Evolutionary conservation across 2,113 vertebrate genomes (phyloP).

Genomic region (Fregetta grallaria): DNA sequence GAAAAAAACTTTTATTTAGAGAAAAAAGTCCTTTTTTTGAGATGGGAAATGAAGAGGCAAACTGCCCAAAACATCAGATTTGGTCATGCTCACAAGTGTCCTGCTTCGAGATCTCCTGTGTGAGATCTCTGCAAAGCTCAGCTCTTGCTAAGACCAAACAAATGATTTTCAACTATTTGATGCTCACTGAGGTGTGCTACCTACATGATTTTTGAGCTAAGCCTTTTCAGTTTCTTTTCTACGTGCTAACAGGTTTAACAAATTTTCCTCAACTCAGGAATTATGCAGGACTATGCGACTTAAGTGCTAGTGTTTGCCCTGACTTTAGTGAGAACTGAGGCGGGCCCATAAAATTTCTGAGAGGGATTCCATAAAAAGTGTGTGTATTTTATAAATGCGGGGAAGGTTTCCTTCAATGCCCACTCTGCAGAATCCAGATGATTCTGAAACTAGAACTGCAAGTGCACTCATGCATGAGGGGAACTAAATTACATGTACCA

Average conservation of each 20-base stretch:
- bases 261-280: background rate
- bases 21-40: background rate
- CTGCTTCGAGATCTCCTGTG: background rate
- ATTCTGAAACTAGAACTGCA: background rate
- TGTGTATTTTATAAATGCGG: background rate
- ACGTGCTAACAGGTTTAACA: background rate
- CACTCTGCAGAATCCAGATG: background rate
- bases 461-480: background rate
- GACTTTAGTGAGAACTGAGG: background rate
- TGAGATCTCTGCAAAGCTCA: background rate
- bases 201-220: background rate
- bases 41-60: background rate
- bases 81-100: background rate
- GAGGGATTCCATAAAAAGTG: background rate
- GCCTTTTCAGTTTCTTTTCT: background rate
- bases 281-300: background rate
- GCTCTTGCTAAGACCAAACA: background rate
- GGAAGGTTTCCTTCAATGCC: background rate
- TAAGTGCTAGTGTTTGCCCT: background rate
- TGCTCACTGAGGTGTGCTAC: background rate
- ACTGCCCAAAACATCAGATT: background rate
- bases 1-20: background rate
- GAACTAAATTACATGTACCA: background rate
- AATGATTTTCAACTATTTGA: background rate
- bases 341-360: background rate